Evolutionary conservation across 53 echinoderm and acorn worm genomes (phyloP).

Genomic region (Echinometra lucunter): DNA sequence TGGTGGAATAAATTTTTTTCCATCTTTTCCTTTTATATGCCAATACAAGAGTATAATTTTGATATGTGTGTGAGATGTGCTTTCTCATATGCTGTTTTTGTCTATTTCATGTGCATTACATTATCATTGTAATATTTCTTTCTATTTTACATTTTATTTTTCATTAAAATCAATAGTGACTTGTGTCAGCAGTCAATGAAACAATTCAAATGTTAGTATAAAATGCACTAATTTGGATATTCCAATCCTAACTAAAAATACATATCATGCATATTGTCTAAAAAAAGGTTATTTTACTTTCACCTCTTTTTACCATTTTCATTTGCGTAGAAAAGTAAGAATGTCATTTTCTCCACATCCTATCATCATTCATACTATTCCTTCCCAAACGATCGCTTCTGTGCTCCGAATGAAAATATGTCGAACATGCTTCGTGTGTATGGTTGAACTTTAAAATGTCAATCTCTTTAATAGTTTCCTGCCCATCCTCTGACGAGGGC

Average conservation of each 20-base stretch:
- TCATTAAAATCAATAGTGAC: too few relatives aligned
- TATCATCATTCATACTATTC: not conserved
- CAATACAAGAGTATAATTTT: not conserved
- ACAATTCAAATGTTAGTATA: not conserved
- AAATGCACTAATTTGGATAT: too few relatives aligned
- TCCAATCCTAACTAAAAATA: not conserved
- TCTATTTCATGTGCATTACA: too few relatives aligned
- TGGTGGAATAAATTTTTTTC: not conserved
- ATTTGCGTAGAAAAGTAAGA: too few relatives aligned
- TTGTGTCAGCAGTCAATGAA: not conserved
- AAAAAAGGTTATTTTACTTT: not conserved
- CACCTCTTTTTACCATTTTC: not conserved
- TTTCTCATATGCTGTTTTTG: not conserved
- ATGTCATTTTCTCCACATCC: not conserved
- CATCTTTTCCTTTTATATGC: not conserved
- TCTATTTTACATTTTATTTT: too few relatives aligned
- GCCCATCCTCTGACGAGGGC: not conserved
- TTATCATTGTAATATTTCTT: too few relatives aligned
- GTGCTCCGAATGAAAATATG: not conserved
- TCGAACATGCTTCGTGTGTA: slow-evolving; percentile 6
- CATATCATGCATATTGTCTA: not conserved
- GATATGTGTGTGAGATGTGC: not conserved
- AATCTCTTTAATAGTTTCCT: slow-evolving; percentile 60
- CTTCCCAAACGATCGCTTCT: not conserved
- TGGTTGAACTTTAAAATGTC: slow-evolving; percentile 36